Evolutionary conservation across 2,113 vertebrate genomes (phyloP).

Genomic region (Puntigrus tetrazona): DNA sequence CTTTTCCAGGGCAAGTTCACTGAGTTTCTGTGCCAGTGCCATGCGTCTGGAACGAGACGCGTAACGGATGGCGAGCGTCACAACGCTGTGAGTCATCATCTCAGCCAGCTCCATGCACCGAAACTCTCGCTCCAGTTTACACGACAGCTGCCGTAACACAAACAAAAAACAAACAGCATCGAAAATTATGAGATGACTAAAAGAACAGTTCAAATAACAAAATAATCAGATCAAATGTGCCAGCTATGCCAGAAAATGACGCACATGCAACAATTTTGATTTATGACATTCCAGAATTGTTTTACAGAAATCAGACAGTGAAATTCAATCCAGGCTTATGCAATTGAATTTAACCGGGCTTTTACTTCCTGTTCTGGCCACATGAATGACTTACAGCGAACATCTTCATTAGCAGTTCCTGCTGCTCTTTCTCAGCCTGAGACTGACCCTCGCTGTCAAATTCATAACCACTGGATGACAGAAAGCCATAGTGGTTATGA

Average conservation of each 20-base stretch:
- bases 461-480: slow-evolving; percentile 86
- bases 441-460: slow-evolving; percentile 79
- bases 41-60: slow-evolving; percentile 87
- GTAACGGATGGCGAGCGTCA: slow-evolving; percentile 90
- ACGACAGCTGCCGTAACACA: slow-evolving; percentile 82
- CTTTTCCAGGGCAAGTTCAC: slow-evolving; percentile 86
- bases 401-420: slow-evolving; percentile 96
- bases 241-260: neutral
- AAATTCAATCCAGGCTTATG: slow-evolving; percentile 17
- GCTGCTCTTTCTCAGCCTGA: slow-evolving; percentile 85
- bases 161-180: neutral
- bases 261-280: neutral
- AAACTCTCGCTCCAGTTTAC: slow-evolving; percentile 92
- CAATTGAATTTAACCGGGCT: neutral
- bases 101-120: slow-evolving; percentile 91
- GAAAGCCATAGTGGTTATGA: slow-evolving; percentile 85
- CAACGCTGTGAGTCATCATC: slow-evolving; percentile 87
- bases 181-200: neutral
- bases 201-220: neutral
- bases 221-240: neutral
- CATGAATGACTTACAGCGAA: slow-evolving; percentile 85
- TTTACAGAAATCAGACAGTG: neutral
- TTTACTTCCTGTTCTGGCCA: neutral
- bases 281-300: neutral
- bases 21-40: slow-evolving; percentile 86